Evolutionary conservation across 1,140 invertebrate genomes (phyloP).

Genomic region (Nilaparvata lugens): DNA sequence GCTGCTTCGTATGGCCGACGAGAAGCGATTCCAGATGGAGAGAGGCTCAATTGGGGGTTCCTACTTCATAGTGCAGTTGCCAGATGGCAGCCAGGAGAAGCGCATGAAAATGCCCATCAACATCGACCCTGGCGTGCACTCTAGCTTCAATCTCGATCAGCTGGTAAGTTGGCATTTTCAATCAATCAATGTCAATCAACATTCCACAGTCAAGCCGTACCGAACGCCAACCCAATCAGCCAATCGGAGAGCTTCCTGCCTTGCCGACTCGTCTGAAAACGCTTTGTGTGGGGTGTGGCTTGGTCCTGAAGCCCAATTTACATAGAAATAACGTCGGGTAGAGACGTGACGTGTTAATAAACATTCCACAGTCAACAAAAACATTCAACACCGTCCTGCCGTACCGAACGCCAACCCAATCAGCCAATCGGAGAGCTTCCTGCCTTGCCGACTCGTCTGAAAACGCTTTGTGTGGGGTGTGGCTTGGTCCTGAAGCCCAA

Average conservation of each 20-base stretch:
- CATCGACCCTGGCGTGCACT: conserved; percentile 47
- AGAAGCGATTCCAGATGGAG: conserved; percentile 78
- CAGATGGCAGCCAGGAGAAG: conserved; percentile 78
- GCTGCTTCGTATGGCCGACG: conserved; percentile 80
- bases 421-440: no score
- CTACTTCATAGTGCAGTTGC: conserved; percentile 80
- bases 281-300: background rate
- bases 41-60: conserved; percentile 73
- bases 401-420: no score
- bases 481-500: no score
- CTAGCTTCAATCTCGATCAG: conserved; percentile 73
- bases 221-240: no score
- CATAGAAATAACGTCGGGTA: no score
- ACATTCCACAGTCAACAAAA: no score
- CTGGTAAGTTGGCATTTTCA: conserved; percentile 47
- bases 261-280: no score
- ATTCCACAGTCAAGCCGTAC: background rate
- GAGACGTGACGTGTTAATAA: no score
- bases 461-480: no score
- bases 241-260: no score
- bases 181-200: background rate
- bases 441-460: no score
- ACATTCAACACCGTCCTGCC: no score
- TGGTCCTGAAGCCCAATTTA: background rate
- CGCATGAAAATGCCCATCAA: conserved; percentile 67